phyloP scores from a whole-genome alignment of 2,888 invertebrate genomes.

The Drosophila antonietae region DNA sequence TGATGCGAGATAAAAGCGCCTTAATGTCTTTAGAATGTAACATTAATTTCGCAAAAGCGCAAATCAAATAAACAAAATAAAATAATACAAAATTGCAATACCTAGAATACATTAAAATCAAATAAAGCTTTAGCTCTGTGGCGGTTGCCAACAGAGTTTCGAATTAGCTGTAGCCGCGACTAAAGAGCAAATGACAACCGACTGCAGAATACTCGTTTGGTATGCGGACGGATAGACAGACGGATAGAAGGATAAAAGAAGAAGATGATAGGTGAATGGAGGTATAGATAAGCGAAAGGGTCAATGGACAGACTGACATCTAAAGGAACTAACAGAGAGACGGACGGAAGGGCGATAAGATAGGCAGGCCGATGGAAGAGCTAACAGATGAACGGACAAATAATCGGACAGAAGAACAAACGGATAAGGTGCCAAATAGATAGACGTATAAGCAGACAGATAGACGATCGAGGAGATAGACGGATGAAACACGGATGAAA shows the following conservation, averaged over 20 bases:
- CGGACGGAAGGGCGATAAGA: not conserved
- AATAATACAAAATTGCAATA: constrained; percentile 7
- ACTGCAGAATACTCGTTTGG: constrained; percentile 1
- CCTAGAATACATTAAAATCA: constrained; percentile 22
- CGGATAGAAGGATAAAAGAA: not conserved
- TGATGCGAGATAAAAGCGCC: constrained; percentile 62
- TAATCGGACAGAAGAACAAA: not conserved
- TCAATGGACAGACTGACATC: too few species aligned
- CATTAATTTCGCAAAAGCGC: constrained; percentile 29
- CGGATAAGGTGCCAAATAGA: not conserved
- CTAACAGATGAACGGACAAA: too few species aligned
- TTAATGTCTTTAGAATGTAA: constrained; percentile 76
- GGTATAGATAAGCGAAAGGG: not conserved
- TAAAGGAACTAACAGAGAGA: not conserved
- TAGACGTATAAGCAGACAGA: not conserved
- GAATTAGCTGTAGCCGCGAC: constrained; percentile 22
- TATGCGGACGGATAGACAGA: not conserved
- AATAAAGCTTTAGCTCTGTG: constrained; percentile 4
- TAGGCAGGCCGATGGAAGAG: too few species aligned
- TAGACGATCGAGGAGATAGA: not conserved
- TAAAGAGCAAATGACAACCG: not conserved
- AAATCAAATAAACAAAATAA: constrained; percentile 26
- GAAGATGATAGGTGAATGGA: too few species aligned
- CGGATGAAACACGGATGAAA: not conserved
- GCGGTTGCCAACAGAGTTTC: constrained; percentile 19